Evolutionary conservation across 2,113 vertebrate genomes (phyloP).

Genomic region (Rallus limicola): DNA sequence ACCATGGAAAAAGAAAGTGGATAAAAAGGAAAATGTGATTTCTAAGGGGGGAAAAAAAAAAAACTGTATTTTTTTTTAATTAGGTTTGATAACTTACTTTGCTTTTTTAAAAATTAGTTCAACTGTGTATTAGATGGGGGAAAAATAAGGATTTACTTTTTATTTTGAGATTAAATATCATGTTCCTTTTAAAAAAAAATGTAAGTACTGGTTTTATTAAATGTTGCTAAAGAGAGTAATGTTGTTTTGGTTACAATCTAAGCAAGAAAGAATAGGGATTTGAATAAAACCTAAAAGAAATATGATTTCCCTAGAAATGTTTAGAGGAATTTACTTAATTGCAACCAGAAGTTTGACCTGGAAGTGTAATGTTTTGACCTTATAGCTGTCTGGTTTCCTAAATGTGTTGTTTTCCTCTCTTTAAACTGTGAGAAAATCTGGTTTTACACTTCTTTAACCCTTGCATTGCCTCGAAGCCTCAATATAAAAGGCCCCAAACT

Average conservation of each 20-base stretch:
- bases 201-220: background rate
- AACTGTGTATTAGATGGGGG: background rate
- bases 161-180: background rate
- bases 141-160: background rate
- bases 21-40: background rate
- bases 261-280: conserved; percentile 23
- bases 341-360: conserved; percentile 85
- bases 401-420: conserved; percentile 74
- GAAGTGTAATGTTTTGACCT: conserved; percentile 84
- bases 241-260: conserved; percentile 20
- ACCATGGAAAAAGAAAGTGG: background rate
- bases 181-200: background rate
- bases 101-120: background rate
- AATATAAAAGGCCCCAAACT: conserved; percentile 9
- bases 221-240: conserved; percentile 38
- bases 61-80: background rate
- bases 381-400: conserved; percentile 80
- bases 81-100: background rate
- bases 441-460: conserved; percentile 76
- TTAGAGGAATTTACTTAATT: conserved; percentile 81
- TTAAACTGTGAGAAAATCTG: conserved; percentile 80
- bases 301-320: conserved; percentile 76
- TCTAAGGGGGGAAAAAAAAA: background rate
- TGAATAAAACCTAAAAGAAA: conserved; percentile 67
- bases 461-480: conserved; percentile 54